phyloP scores from a whole-genome alignment of 2,797 vertebrate species.

The Heterohyrax brucei region DNA sequence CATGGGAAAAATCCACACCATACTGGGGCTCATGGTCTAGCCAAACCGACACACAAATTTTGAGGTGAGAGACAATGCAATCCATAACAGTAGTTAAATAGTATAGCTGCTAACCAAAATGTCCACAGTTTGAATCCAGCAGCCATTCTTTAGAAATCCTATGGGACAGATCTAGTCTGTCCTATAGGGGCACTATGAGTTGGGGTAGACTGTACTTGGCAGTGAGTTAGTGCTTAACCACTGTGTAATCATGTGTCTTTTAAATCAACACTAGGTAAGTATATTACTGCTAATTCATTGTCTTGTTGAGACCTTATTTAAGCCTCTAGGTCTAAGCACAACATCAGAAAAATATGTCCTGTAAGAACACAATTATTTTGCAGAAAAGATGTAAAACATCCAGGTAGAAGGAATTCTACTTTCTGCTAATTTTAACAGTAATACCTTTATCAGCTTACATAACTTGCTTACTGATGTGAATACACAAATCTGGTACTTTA shows the following conservation, averaged over 20 bases:
- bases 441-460: neutral
- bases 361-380: neutral
- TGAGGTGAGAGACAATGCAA: too few relatives aligned
- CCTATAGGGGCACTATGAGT: too few relatives aligned
- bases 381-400: neutral
- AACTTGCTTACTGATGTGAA: neutral
- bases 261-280: neutral
- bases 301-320: neutral
- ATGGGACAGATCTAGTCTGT: too few relatives aligned
- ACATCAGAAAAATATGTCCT: conserved; percentile 29
- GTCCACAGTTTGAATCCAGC: too few relatives aligned
- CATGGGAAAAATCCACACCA: too few relatives aligned
- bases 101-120: too few relatives aligned
- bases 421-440: conserved; percentile 20
- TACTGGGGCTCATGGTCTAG: too few relatives aligned
- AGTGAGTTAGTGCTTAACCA: neutral
- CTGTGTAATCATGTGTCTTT: neutral
- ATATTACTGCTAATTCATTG: conserved; percentile 38
- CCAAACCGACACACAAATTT: too few relatives aligned
- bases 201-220: too few relatives aligned
- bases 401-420: neutral
- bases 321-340: conserved; percentile 26
- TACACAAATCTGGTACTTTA: conserved; percentile 13
- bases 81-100: too few relatives aligned
- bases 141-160: too few relatives aligned